A percentile compares a stretch with the other conserved stretches of the same genome.
phyloP scores from a whole-genome alignment of 2,888 invertebrate species.

The Conomelus anceps region DNA sequence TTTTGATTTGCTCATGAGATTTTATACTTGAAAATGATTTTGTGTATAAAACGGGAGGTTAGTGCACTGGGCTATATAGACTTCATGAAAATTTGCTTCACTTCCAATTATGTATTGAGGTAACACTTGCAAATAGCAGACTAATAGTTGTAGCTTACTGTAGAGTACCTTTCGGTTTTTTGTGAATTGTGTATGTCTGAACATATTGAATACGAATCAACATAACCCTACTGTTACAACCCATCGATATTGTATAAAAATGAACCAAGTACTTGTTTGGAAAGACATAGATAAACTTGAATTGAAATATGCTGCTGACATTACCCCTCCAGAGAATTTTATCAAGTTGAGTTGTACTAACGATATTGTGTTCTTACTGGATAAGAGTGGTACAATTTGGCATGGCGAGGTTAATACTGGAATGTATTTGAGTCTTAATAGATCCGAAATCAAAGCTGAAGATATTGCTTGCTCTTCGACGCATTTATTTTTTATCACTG shows the following conservation, averaged over 20 bases:
- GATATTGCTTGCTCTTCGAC: conserved; percentile 58
- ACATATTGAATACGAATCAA: not conserved
- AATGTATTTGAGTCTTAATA: conserved; percentile 38
- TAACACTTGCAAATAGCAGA: not conserved
- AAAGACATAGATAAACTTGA: conserved; percentile 7
- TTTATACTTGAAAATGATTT: not conserved
- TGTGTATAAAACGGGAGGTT: not conserved
- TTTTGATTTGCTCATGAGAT: not conserved
- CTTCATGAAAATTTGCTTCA: not conserved
- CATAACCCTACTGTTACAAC: not conserved
- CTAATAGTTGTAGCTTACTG: not conserved
- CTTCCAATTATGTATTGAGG: not conserved
- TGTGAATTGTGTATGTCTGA: no score
- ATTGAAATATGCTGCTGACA: conserved; percentile 4
- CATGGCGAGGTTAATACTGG: conserved; percentile 20
- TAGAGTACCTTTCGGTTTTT: not conserved
- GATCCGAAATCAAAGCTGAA: conserved; percentile 50
- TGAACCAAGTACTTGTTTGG: conserved; percentile 21
- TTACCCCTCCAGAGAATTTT: conserved; percentile 17
- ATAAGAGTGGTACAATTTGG: conserved; percentile 21
- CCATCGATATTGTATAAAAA: not conserved
- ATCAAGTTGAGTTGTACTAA: conserved; percentile 21
- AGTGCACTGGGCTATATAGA: not conserved
- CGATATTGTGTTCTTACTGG: conserved; percentile 20
- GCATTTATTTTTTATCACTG: conserved; percentile 54